Evolutionary conservation across 2,797 vertebrate genomes (phyloP), one percentile per base, ranked within the genome.

Genomic region (Fistularia tabacaria): DNA sequence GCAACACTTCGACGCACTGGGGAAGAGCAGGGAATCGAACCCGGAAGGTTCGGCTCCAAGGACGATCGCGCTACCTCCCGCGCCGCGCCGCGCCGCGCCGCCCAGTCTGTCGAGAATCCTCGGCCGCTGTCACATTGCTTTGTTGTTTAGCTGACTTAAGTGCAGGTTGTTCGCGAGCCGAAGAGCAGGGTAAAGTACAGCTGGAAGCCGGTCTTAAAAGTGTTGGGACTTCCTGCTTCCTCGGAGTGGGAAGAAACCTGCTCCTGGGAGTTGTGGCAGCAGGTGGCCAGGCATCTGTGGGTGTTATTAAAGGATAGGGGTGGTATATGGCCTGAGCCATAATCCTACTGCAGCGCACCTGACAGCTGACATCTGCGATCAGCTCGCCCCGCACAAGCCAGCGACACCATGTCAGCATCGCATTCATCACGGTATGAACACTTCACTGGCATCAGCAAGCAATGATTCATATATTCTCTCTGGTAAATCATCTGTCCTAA

Each of bases 361-460:
- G 83, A 85, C 90, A 91, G 88, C 89, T 92, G 90, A 82, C 87
- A 91, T 88, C 90, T 90, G 89, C 79, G 66, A 66, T 14, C 56
- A 10, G 51, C 47, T 71, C 64, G 56, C 48, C 51, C 36, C 40
- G 52, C 57, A 61, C 40, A 55, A 50, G 40, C 15, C 45, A 62
- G 49, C 52, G 55, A 45, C 58, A 62, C 49, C 55, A 66, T 53
- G 53, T 57, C 69, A n/a, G 12, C 64, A 41, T 63, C 46, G 2
- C 64, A 65, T 71, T 72, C 46, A 73, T 67, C 55, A 44, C 37
- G 48, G 63, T 62, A 25, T 25, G 25, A 73, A 54, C 44, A 46
- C 42, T 53, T 53, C 11, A 46, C 15, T 45, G 57, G 15, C 51
- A 65, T 37, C 46, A 57, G 59, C 41, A 15, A 51, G 44, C 39